Evolutionary conservation across 2,797 vertebrate species (phyloP).

Genomic region (Echeneis naucrates): DNA sequence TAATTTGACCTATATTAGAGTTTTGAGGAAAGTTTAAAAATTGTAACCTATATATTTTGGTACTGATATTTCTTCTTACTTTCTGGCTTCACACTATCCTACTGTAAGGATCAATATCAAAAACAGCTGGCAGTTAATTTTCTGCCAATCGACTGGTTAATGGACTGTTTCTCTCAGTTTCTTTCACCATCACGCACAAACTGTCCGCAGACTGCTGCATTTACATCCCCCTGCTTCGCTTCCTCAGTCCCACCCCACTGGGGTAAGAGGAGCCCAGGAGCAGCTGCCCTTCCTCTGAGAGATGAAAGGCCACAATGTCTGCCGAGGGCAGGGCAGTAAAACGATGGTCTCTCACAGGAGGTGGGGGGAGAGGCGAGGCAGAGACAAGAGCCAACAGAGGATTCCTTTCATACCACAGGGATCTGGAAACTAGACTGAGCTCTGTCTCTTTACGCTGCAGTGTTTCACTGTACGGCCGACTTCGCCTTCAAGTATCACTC

Average conservation of each 20-base stretch:
- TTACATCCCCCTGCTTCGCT: slow-evolving; percentile 6
- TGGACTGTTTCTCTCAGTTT: neutral
- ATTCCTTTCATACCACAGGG: slow-evolving; percentile 77
- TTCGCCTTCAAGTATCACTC: slow-evolving; percentile 47
- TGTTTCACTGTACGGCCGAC: slow-evolving; percentile 41
- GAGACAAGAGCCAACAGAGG: slow-evolving; percentile 62
- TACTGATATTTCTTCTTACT: too few relatives aligned
- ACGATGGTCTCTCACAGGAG: slow-evolving; percentile 47
- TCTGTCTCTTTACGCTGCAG: slow-evolving; percentile 51
- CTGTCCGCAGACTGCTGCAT: neutral
- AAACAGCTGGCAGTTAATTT: neutral
- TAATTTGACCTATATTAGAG: too few relatives aligned
- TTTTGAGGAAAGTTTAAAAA: too few relatives aligned
- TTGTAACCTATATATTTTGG: too few relatives aligned
- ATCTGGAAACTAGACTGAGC: slow-evolving; percentile 63
- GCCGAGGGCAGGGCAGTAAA: slow-evolving; percentile 59
- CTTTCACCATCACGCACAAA: neutral
- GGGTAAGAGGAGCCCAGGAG: slow-evolving; percentile 29
- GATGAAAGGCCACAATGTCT: slow-evolving; percentile 77
- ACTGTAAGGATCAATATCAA: neutral
- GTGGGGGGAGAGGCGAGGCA: slow-evolving; percentile 18
- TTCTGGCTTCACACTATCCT: neutral
- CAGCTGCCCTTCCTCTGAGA: slow-evolving; percentile 60
- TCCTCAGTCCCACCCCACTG: neutral
- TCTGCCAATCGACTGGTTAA: neutral